phyloP scores from a whole-genome alignment of 2,797 vertebrate genomes.

The Parauchenoglanis punctatus region DNA sequence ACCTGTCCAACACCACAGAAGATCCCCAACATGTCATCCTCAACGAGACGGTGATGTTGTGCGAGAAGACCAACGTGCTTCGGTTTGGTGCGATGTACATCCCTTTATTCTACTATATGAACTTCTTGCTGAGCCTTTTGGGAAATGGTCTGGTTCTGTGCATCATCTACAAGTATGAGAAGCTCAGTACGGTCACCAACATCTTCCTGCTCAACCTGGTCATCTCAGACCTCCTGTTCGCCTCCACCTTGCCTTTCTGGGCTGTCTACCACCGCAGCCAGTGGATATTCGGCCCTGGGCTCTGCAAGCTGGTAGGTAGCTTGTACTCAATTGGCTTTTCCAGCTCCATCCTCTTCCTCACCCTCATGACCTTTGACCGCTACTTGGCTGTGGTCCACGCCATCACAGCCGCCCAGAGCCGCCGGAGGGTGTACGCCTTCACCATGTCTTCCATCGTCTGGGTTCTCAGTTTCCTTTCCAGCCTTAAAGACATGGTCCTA shows the following conservation, averaged over 20 bases:
- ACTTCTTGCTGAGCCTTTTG: slow-evolving; percentile 75
- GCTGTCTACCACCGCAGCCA: slow-evolving; percentile 71
- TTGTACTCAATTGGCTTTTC: slow-evolving; percentile 78
- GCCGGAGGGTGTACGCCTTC: slow-evolving; percentile 69
- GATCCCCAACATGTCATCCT: slow-evolving; percentile 23
- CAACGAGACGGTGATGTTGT: slow-evolving; percentile 47
- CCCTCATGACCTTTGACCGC: slow-evolving; percentile 81
- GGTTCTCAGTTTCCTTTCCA: slow-evolving; percentile 72
- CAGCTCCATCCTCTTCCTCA: slow-evolving; percentile 81
- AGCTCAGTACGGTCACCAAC: slow-evolving; percentile 77
- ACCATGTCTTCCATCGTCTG: slow-evolving; percentile 65
- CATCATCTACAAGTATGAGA: slow-evolving; percentile 78
- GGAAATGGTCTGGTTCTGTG: slow-evolving; percentile 78
- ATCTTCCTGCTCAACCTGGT: slow-evolving; percentile 81
- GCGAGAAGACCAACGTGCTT: slow-evolving; percentile 58
- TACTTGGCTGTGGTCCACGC: slow-evolving; percentile 82
- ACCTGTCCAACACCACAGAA: accelerated
- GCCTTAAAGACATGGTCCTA: slow-evolving; percentile 75
- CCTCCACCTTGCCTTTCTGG: slow-evolving; percentile 77
- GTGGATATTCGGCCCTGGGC: slow-evolving; percentile 73
- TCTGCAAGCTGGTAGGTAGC: slow-evolving; percentile 78
- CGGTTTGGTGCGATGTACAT: slow-evolving; percentile 69
- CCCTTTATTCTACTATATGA: slow-evolving; percentile 73
- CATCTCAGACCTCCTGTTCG: slow-evolving; percentile 78
- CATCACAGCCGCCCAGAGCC: slow-evolving; percentile 67